Evolutionary conservation across 1,140 invertebrate species (phyloP), one percentile per base, ranked within the genome.

Genomic region (Musca domestica): DNA sequence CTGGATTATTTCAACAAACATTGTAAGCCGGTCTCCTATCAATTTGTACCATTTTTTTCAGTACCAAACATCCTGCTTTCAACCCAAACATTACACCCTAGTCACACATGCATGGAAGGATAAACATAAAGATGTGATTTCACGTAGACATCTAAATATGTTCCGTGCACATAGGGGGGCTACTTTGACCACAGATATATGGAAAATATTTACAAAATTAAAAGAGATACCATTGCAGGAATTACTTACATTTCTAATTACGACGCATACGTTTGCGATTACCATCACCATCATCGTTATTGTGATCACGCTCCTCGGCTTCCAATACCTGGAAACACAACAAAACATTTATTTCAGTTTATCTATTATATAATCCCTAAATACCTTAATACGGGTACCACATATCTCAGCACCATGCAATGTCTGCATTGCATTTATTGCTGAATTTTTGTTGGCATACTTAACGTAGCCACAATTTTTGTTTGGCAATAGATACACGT

Each of bases 381-480:
- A 3, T 68, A 80, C 78, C 72, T 81, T 81, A 22, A 81, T 78
- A 67, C 91, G 86, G 14, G 92, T 88, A 1, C 94, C 94, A 81
- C 87, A 90, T 64, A 96, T 86, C 75, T 92, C 90, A 68, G 93
- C 91, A 3, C 93, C 93, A 79, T 98, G 92, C 9, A 95, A 68
- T 5, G 70, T 34, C 7, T 71, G 65, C 48, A 80, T 80, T 0
- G 77, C 76, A 17, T 74, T 74, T 69, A 91, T 87, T 0, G 95
- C 95, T 71, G 91, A 89, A 34, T 90, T 88, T 51, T 87, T 86
- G 30, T 84, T 88, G 3, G 92, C 92, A 84, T 94, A 98, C 76
- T 94, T 94, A 0, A 92, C 95, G 83, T 95, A 98, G 0, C 95
- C 95, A 84, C 93, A 96, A 74, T 91, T 95, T 83, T 92, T 92